A percentile compares a stretch with the other conserved stretches of the same genome.
Conservation (phyloP, 2,888 invertebrate species). For the Drepanosiphum platanoidis region DNA sequence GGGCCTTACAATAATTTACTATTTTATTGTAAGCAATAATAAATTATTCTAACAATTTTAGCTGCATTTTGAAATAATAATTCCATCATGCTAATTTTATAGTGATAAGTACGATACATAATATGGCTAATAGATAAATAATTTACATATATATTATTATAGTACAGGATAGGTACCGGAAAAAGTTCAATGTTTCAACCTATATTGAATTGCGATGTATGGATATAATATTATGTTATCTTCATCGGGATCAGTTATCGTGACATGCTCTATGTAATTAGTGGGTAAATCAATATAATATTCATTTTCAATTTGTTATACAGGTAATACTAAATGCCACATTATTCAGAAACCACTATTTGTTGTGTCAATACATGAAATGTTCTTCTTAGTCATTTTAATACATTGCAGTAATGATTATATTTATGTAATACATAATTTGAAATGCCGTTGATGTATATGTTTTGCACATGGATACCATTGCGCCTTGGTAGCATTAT, state of each 20-base stretch:
- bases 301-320: neutral
- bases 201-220: neutral
- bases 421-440: neutral
- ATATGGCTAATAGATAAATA: no score
- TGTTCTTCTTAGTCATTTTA: neutral
- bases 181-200: neutral
- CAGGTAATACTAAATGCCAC: neutral
- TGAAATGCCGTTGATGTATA: slow-evolving; percentile 64
- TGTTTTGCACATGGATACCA: slow-evolving; percentile 65
- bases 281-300: slow-evolving; percentile 19
- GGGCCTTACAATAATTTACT: no score
- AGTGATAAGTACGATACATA: neutral
- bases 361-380: neutral
- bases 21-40: no score
- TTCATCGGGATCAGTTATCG: slow-evolving; percentile 14
- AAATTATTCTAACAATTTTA: no score
- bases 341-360: neutral
- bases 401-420: neutral
- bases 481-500: slow-evolving; percentile 64
- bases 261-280: neutral
- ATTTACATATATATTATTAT: no score
- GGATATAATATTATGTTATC: slow-evolving; percentile 7
- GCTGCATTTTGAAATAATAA: no score
- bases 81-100: no score
- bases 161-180: neutral